Evolutionary conservation across 2,888 invertebrate species (phyloP).

Genomic region (Eumerus sabulonum): DNA sequence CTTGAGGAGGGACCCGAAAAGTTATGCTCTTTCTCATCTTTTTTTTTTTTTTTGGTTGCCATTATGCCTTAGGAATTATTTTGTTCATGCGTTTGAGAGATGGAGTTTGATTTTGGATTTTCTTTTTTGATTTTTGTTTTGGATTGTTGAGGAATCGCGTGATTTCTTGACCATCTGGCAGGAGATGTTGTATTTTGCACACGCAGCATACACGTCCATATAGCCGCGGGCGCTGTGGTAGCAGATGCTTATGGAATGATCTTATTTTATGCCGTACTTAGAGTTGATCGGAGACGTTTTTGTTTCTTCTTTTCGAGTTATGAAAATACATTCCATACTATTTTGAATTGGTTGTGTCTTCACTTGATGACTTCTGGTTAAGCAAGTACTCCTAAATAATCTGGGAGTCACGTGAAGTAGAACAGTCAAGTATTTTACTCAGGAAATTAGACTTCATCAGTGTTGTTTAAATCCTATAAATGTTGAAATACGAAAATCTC

Average conservation of each 20-base stretch:
- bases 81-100: slow-evolving; percentile 34
- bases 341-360: background rate
- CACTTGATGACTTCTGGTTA: too few species aligned
- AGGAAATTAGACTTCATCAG: too few species aligned
- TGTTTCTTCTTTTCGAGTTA: too few species aligned
- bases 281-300: too few species aligned
- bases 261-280: background rate
- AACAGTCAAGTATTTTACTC: too few species aligned
- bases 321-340: too few species aligned
- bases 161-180: slow-evolving; percentile 65
- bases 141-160: slow-evolving; percentile 24
- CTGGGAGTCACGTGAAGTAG: too few species aligned
- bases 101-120: slow-evolving; percentile 11
- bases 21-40: slow-evolving; percentile 4
- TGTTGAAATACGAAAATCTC: too few species aligned
- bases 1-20: slow-evolving; percentile 48
- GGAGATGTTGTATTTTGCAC: slow-evolving; percentile 38
- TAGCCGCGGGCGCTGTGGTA: slow-evolving; percentile 53
- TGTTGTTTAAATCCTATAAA: too few species aligned
- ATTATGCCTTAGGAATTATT: slow-evolving; percentile 51
- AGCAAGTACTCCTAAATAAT: too few species aligned
- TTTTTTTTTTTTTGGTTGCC: background rate
- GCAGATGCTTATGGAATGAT: slow-evolving; percentile 60
- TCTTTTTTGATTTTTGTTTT: slow-evolving; percentile 12
- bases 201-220: slow-evolving; percentile 35